Conservation (phyloP, 1,140 invertebrate genomes). For the Drosophila tani region DNA sequence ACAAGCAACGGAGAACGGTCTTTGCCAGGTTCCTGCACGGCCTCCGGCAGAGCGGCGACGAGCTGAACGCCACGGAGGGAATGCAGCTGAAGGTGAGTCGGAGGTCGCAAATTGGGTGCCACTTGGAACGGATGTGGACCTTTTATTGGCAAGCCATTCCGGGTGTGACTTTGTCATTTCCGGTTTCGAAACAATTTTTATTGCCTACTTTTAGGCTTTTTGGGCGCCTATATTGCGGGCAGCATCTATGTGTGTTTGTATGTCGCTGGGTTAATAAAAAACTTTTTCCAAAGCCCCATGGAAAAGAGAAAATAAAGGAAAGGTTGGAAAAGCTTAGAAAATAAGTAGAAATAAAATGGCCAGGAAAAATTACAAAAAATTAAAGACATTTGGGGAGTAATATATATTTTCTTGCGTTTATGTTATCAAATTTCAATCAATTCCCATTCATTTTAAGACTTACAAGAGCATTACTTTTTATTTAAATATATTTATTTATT, state of each 20-base stretch:
- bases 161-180: slow-evolving; percentile 37
- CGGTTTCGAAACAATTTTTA: slow-evolving; percentile 32
- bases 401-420: background rate
- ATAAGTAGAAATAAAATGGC: background rate
- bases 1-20: slow-evolving; percentile 80
- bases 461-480: background rate
- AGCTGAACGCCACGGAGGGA: slow-evolving; percentile 79
- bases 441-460: too few relatives aligned
- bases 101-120: slow-evolving; percentile 23
- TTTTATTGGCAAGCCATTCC: slow-evolving; percentile 4
- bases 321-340: background rate
- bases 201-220: slow-evolving; percentile 21
- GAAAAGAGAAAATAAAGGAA: background rate
- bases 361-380: background rate
- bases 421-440: too few relatives aligned
- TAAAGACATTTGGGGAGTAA: too few relatives aligned
- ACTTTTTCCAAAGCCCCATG: background rate
- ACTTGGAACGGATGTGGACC: slow-evolving; percentile 11
- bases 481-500: background rate
- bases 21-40: slow-evolving; percentile 81
- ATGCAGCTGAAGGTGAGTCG: slow-evolving; percentile 83
- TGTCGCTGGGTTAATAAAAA: background rate
- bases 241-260: background rate
- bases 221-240: too few relatives aligned
- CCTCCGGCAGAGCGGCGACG: slow-evolving; percentile 75